Conservation (phyloP, 1,140 invertebrate genomes). For the Andricus grossulariae region DNA sequence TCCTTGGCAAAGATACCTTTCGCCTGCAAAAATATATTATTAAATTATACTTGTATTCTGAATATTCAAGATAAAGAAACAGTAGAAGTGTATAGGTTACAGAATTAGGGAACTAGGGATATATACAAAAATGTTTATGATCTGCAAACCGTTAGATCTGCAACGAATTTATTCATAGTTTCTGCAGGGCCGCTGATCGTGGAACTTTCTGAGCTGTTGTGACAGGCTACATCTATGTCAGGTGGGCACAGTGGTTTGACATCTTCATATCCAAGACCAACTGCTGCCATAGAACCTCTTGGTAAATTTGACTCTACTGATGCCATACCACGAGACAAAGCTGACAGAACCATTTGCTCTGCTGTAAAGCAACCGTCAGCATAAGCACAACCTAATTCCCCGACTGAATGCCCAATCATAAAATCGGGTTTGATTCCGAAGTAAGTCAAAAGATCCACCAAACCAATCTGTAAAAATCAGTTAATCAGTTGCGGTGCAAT, state of each 20-base stretch:
- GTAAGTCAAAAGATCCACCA: constrained; percentile 75
- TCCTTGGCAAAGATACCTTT: constrained; percentile 87
- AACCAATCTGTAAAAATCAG: constrained; percentile 21
- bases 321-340: too few species aligned
- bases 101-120: too few species aligned
- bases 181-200: constrained; percentile 90
- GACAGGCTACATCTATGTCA: constrained; percentile 88
- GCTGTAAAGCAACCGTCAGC: too few species aligned
- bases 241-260: constrained; percentile 79
- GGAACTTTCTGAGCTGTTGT: constrained; percentile 89
- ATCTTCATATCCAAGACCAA: constrained; percentile 71
- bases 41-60: too few species aligned
- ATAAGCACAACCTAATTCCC: too few species aligned
- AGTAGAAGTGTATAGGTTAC: too few species aligned
- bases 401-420: too few species aligned
- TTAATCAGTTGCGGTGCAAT: too few species aligned
- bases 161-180: constrained; percentile 82
- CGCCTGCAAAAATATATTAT: constrained; percentile 35
- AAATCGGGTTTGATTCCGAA: constrained; percentile 15
- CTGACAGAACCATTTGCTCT: too few species aligned
- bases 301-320: constrained; percentile 76
- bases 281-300: constrained; percentile 76
- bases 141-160: constrained; percentile 77
- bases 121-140: background rate
- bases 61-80: too few species aligned